These are phyloP conservation scores for Sarotherodon lohbergeri DNA, from an alignment of 2,113 vertebrate species.

Conservation along the genomic window DNA sequence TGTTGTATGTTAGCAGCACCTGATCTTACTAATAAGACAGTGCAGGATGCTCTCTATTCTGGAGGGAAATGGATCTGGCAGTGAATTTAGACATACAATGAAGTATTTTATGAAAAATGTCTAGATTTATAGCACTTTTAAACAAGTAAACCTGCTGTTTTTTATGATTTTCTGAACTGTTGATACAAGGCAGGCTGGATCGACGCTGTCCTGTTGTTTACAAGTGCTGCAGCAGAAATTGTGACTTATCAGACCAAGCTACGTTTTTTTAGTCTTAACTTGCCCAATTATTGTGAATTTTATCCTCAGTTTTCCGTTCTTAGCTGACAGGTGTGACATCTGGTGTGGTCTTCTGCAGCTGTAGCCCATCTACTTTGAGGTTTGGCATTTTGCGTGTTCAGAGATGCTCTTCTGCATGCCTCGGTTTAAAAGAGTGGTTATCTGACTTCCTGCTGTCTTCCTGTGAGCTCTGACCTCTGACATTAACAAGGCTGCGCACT, in stretches of 20 bases:
- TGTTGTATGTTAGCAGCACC: neutral
- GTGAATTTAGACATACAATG: neutral
- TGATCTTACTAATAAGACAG: neutral
- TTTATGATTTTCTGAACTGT: neutral
- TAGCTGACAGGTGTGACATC: neutral
- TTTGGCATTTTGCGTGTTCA: fast-evolving
- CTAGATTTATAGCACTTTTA: neutral
- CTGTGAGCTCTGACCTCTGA: neutral
- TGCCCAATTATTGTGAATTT: neutral
- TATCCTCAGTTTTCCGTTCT: neutral
- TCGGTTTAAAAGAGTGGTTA: neutral
- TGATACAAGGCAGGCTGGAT: neutral
- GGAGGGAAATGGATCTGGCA: neutral
- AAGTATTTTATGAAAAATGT: neutral
- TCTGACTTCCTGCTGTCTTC: neutral
- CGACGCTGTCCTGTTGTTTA: neutral
- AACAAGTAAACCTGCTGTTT: neutral
- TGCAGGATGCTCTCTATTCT: neutral
- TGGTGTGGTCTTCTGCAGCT: neutral
- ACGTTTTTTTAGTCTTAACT: neutral
- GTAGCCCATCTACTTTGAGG: neutral
- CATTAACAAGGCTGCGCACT: neutral
- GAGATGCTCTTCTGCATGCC: neutral
- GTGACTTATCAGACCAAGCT: neutral
- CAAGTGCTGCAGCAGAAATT: neutral